phyloP scores from a whole-genome alignment of 2,113 vertebrate genomes.

The Raja brachyura region DNA sequence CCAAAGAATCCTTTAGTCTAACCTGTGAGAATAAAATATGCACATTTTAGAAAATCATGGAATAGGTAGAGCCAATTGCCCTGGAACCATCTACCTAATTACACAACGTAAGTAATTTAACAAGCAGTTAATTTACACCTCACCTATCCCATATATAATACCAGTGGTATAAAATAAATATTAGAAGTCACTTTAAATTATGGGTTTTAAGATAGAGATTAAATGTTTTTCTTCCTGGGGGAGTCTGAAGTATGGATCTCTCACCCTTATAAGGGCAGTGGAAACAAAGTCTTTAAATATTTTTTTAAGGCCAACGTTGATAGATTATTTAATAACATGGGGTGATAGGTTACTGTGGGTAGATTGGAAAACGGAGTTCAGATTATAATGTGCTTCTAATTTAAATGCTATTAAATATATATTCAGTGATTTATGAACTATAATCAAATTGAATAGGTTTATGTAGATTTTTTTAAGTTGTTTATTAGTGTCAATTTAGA shows the following conservation, averaged over 20 bases:
- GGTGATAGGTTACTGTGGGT: no score
- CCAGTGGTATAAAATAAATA: neutral
- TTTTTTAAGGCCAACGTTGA: no score
- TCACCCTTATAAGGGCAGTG: no score
- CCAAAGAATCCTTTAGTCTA: slow-evolving; percentile 90
- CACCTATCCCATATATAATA: neutral
- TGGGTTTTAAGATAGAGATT: no score
- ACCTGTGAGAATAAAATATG: slow-evolving; percentile 60
- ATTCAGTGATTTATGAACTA: neutral
- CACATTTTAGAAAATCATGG: neutral
- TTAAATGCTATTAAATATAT: neutral
- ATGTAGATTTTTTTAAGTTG: neutral
- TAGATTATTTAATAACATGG: no score
- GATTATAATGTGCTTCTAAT: no score
- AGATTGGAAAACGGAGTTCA: no score
- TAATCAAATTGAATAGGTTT: neutral
- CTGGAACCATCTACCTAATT: no score
- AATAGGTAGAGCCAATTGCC: neutral
- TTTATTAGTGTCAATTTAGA: neutral
- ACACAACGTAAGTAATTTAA: neutral
- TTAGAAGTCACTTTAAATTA: no score
- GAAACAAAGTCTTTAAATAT: no score
- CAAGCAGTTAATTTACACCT: neutral
- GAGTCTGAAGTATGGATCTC: no score
- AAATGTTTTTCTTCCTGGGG: no score